These are phyloP conservation scores for Pediacus dermestoides DNA, from an alignment of 2,888 invertebrate species.

Conservation along the genomic window DNA sequence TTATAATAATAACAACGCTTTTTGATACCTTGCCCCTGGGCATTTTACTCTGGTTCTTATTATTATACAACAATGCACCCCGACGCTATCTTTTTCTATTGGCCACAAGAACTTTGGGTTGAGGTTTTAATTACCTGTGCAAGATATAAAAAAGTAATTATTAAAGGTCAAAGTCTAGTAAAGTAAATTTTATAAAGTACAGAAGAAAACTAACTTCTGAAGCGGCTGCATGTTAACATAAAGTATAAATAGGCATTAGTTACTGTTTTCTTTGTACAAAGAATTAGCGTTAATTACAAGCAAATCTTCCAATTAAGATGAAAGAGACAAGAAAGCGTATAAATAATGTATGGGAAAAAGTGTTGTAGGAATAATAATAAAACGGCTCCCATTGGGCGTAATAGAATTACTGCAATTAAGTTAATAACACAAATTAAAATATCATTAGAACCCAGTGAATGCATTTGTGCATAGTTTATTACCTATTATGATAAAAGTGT, in stretches of 20 bases:
- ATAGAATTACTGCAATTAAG: conserved; percentile 28
- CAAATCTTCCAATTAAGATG: too few relatives aligned
- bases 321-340: too few relatives aligned
- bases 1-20: conserved; percentile 48
- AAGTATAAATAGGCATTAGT: too few relatives aligned
- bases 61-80: conserved; percentile 6
- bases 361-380: conserved; percentile 18
- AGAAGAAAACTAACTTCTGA: too few relatives aligned
- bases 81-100: conserved; percentile 4
- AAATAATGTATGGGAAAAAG: conserved; percentile 23
- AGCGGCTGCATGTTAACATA: too few relatives aligned
- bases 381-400: conserved; percentile 24
- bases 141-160: too few relatives aligned
- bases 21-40: conserved; percentile 42
- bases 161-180: too few relatives aligned
- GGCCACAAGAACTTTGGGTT: too few relatives aligned
- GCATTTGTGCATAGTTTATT: conserved; percentile 22
- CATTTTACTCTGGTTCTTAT: conserved; percentile 32
- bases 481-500: conserved; percentile 27
- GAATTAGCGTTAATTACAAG: too few relatives aligned
- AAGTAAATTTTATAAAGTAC: too few relatives aligned
- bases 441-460: conserved; percentile 29
- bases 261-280: too few relatives aligned
- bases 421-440: conserved; percentile 32
- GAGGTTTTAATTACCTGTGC: too few relatives aligned